These are phyloP conservation scores for Bombycilla garrulus DNA, from an alignment of 2,113 vertebrate genomes.

Conservation along the genomic window DNA sequence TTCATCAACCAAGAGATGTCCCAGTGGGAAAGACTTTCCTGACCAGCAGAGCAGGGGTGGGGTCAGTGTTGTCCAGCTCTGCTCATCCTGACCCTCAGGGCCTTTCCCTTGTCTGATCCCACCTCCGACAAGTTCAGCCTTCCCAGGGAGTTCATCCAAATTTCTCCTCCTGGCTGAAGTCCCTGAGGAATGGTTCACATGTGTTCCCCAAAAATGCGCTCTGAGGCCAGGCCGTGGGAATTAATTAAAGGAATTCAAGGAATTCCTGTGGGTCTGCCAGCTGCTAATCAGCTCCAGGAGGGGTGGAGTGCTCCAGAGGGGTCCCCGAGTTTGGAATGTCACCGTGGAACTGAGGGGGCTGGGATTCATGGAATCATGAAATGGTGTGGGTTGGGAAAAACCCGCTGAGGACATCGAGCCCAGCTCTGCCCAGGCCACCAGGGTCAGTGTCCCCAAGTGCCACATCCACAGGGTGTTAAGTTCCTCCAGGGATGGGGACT, in stretches of 20 bases:
- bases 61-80: not conserved
- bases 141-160: slow-evolving; percentile 70
- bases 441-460: not conserved
- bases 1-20: not conserved
- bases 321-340: slow-evolving; percentile 63
- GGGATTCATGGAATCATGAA: not conserved
- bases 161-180: slow-evolving; percentile 68
- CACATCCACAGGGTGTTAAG: not conserved
- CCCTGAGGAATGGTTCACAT: slow-evolving; percentile 78
- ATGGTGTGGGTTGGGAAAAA: not conserved
- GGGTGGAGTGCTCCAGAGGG: slow-evolving; percentile 57
- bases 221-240: slow-evolving; percentile 77
- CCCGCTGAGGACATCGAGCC: fast-evolving
- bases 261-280: slow-evolving; percentile 22
- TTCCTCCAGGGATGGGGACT: not conserved
- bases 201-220: slow-evolving; percentile 78
- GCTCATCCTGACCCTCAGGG: not conserved
- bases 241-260: slow-evolving; percentile 72
- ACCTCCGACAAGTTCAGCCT: not conserved
- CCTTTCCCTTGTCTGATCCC: not conserved
- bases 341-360: not conserved
- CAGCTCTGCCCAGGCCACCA: not conserved
- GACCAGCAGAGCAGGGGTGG: not conserved
- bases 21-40: fast-evolving
- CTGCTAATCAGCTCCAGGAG: slow-evolving; percentile 67